Conservation (phyloP, 2,113 vertebrate genomes). For the Parus major region DNA sequence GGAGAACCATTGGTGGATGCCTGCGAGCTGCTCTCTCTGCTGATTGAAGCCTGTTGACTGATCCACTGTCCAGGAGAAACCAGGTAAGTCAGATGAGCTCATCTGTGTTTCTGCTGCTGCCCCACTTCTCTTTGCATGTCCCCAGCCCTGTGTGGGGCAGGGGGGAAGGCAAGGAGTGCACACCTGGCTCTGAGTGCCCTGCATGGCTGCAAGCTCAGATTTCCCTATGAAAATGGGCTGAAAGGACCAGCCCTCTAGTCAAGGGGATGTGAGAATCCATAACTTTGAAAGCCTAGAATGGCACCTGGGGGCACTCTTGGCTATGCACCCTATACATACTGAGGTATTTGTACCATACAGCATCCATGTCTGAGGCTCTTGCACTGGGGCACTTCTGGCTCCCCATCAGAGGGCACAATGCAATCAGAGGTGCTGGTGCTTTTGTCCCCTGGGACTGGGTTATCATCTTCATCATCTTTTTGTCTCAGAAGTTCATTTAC, state of each 20-base stretch:
- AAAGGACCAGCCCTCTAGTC: neutral
- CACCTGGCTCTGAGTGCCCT: accelerated
- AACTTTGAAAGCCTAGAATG: neutral
- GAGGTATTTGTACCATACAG: neutral
- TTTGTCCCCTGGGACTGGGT: neutral
- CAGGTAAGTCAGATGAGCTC: neutral
- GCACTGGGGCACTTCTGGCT: neutral
- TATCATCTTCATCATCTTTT: neutral
- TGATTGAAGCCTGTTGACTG: neutral
- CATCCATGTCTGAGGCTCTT: neutral
- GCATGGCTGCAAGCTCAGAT: neutral
- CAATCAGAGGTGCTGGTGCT: neutral
- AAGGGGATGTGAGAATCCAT: neutral
- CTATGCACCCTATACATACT: accelerated
- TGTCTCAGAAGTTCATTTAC: neutral
- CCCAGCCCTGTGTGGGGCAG: neutral
- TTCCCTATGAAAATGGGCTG: conserved; percentile 40
- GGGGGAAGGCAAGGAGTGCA: neutral
- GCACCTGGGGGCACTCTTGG: neutral
- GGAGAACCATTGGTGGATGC: neutral
- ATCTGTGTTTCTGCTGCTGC: neutral
- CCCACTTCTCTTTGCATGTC: neutral
- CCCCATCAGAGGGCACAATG: neutral
- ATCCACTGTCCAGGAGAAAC: neutral
- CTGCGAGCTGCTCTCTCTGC: neutral